Base-by-base conservation (phyloP, 2,888 invertebrate genomes). In the Limnephilus marmoratus region DNA sequence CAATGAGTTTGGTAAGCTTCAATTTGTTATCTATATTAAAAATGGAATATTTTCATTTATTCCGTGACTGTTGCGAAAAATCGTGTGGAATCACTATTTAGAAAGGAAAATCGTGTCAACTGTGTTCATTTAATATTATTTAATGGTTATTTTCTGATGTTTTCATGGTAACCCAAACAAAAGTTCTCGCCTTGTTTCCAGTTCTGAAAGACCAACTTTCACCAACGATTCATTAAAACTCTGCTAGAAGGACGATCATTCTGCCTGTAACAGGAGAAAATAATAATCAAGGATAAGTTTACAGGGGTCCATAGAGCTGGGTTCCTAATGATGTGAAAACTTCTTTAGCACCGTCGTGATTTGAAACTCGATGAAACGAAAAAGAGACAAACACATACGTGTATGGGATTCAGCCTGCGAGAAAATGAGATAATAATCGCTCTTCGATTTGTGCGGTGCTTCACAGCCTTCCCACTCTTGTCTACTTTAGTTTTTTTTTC, bases 181-280 rank as follows among this genome's bases (percentile, higher is more conserved):
- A 68, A 68, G 9, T 68, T 24, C 7, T 68, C 24, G 68, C 24
- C n/a, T 24, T 24, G 68, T 68, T 68, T 68, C 68, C 68, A 68
- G 68, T 24, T 68, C 24, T 24, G 68, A 24, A n/a, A 68, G 24
- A n/a, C 9, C 2, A 7, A 68, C 83, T 86, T 86, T 86, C 24
- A 45, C 49, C 86, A 86, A 86, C 49, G 45, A 41, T 86, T 85
- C 45, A 49, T 86, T 86, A 49, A 49, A 45, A 29, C 41, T 45
- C 41, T 12, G 85, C 85, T 41, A n/a, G 18, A n/a, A 12, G 24
- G 41, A 85, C 68, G 24, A 68, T 68, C 68, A 68, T 3, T 68
- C 24, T 68, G 24, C 68, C 24, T 68, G 68, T 1, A 9, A 68
- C 53, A 53, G 18, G 53, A 68, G 5, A 18, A 53, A 53, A 68